Percentiles rank a stretch among this genome's conserved stretches.
Evolutionary conservation across 2,113 vertebrate genomes (phyloP).

Genomic region (Sebastes fasciatus): DNA sequence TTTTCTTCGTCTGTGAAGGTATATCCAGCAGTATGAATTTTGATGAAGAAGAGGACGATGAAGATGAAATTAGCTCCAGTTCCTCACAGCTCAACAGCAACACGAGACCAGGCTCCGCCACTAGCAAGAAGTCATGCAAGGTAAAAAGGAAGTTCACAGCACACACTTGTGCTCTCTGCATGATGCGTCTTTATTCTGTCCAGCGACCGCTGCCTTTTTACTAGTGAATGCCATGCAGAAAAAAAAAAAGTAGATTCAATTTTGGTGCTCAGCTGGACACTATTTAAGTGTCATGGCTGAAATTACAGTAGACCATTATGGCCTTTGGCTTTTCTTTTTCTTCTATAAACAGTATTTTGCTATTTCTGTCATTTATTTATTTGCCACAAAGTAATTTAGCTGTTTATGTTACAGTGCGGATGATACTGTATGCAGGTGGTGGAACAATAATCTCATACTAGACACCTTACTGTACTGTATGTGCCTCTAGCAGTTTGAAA

Average conservation of each 20-base stretch:
- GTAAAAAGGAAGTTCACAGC: constrained; percentile 72
- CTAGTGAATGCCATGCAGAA: not conserved
- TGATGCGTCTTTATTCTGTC: not conserved
- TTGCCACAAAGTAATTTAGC: not conserved
- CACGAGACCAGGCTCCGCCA: constrained; percentile 95
- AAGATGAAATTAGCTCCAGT: constrained; percentile 96
- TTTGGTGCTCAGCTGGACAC: not conserved
- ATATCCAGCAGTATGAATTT: constrained; percentile 99
- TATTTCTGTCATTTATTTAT: constrained; percentile 7
- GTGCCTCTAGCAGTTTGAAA: constrained; percentile 1
- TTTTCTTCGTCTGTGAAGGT: constrained; percentile 79
- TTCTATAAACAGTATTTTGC: not conserved
- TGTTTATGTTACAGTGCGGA: not conserved
- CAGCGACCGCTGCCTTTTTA: not conserved
- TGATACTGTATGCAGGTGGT: not conserved
- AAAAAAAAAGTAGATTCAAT: not conserved
- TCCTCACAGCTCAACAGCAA: constrained; percentile 98
- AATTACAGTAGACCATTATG: constrained; percentile 4
- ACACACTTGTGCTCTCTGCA: not conserved
- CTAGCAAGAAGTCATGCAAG: constrained; percentile 95
- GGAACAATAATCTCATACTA: not conserved
- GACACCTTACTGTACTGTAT: not conserved
- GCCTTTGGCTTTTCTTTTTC: constrained; percentile 6
- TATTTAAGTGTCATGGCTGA: constrained; percentile 9
- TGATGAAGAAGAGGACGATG: constrained; percentile 96